Evolutionary conservation across 2,113 vertebrate genomes (phyloP).

Genomic region (Austrofundulus limnaeus): DNA sequence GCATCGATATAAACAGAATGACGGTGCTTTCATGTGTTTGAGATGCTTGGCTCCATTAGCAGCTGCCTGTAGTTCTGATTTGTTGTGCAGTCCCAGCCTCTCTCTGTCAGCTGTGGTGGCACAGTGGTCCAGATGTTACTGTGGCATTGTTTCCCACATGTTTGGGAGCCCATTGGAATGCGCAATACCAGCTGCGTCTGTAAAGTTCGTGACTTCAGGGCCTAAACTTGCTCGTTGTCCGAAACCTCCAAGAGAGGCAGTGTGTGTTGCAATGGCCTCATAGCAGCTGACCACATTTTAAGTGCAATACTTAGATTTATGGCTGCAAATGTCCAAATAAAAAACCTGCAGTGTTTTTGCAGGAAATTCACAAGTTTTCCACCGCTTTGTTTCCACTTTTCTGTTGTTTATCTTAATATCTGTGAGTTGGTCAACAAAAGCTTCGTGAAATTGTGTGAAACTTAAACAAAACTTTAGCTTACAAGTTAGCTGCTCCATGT

Average conservation of each 20-base stretch:
- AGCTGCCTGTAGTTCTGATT: neutral
- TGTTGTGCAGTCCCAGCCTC: constrained; percentile 6
- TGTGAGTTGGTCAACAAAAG: no score
- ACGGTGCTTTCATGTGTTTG: neutral
- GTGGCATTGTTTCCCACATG: constrained; percentile 41
- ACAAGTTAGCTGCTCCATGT: no score
- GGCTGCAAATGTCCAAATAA: constrained; percentile 29
- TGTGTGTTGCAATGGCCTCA: constrained; percentile 26
- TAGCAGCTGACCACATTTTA: constrained; percentile 40
- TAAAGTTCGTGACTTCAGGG: constrained; percentile 31
- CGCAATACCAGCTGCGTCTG: constrained; percentile 20
- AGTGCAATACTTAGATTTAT: constrained; percentile 22
- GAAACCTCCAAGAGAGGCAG: constrained; percentile 48
- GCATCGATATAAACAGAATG: constrained; percentile 22
- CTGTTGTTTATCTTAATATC: no score
- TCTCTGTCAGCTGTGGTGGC: constrained; percentile 23
- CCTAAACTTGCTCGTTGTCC: constrained; percentile 16
- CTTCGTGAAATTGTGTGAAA: no score
- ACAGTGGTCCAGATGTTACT: constrained; percentile 53
- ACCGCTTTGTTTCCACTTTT: no score
- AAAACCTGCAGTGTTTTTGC: constrained; percentile 1
- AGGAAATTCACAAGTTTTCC: neutral
- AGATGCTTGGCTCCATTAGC: constrained; percentile 11
- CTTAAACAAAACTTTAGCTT: no score
- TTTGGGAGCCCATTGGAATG: constrained; percentile 44